A percentile compares a stretch with the other conserved stretches of the same genome.
These are phyloP conservation scores for Sturmia bella DNA, from an alignment of 2,888 invertebrate genomes.

Conservation along the genomic window DNA sequence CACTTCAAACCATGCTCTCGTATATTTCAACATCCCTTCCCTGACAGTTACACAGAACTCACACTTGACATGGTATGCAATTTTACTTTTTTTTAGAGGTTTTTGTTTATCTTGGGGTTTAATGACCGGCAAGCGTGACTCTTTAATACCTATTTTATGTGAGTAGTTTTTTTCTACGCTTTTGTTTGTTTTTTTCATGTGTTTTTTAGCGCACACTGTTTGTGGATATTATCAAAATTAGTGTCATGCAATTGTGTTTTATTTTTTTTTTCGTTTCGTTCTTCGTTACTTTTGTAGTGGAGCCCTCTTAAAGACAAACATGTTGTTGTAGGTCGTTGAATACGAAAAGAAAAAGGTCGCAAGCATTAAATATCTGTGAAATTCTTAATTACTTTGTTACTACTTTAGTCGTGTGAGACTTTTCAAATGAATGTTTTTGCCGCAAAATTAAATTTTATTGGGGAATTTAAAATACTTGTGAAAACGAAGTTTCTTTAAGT, in stretches of 20 bases:
- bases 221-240: slow-evolving; percentile 16
- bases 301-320: slow-evolving; percentile 30
- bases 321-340: slow-evolving; percentile 47
- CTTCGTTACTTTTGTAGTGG: neutral
- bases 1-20: slow-evolving; percentile 28
- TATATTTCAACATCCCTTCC: neutral
- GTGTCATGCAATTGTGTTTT: neutral
- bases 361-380: neutral
- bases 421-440: neutral
- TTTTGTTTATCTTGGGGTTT: slow-evolving; percentile 29
- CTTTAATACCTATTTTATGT: slow-evolving; percentile 34
- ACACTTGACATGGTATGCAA: slow-evolving; percentile 58
- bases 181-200: slow-evolving; percentile 1
- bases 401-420: neutral
- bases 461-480: no score
- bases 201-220: neutral
- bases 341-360: slow-evolving; percentile 20
- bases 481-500: no score
- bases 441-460: no score
- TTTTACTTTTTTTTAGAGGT: slow-evolving; percentile 24
- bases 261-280: neutral
- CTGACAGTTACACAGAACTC: neutral
- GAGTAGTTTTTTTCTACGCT: neutral
- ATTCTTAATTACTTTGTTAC: neutral
- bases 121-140: slow-evolving; percentile 58